Percentiles rank a stretch among this genome's conserved stretches.
Conservation (phyloP, 53 echinoderm and acorn worm genomes). For the Paracentrotus lividus region DNA sequence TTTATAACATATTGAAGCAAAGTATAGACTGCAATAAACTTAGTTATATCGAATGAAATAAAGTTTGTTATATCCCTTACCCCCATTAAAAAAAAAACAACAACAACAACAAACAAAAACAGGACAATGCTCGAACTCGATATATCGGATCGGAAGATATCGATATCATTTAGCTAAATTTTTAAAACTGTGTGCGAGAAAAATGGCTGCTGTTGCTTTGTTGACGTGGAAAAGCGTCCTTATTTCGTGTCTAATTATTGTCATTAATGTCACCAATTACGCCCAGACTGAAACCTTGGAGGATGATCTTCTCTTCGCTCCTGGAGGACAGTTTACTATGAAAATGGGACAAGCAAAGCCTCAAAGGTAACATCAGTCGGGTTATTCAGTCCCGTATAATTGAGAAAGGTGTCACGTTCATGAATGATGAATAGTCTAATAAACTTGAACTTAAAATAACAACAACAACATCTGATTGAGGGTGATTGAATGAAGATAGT, state of each 20-base stretch:
- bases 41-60: no score
- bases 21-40: no score
- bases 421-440: no score
- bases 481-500: no score
- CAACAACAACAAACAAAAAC: no score
- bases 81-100: no score
- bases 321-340: constrained; percentile 18
- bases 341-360: constrained; percentile 61
- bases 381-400: constrained; percentile 1
- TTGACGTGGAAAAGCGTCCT: constrained; percentile 21
- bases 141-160: not conserved
- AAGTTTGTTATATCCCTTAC: no score
- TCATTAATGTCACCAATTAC: not conserved
- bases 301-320: constrained; percentile 40
- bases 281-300: not conserved
- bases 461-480: no score
- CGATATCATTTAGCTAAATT: not conserved
- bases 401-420: not conserved
- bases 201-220: constrained; percentile 23
- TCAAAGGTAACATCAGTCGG: constrained; percentile 17
- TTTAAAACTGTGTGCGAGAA: not conserved
- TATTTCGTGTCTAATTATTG: not conserved
- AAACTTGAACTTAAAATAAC: no score
- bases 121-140: no score
- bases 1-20: no score